Evolutionary conservation across 1,140 invertebrate genomes (phyloP), one percentile per base, ranked within the genome.

Genomic region (Venustaconcha ellipsiformis): DNA sequence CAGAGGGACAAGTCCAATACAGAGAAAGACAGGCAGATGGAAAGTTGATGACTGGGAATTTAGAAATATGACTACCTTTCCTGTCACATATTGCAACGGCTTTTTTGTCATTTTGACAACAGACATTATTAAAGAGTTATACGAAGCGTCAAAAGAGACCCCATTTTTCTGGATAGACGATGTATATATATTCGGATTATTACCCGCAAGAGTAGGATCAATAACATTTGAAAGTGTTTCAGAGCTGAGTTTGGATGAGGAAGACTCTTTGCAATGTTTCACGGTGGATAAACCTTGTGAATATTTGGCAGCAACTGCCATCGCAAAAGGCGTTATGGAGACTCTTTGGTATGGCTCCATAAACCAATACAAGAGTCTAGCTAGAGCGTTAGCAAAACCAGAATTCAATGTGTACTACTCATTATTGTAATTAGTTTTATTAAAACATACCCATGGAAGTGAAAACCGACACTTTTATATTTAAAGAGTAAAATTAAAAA

Each of bases 171-270:
- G 26, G 26, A 30, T 30, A 30, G 26, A 30, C 26, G 26, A 30
- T 30, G 26, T 88, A 90, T 76, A 90, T 88, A 87, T 81, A 90
- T 58, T 89, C 90, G 67, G 89, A 90, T 76, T 87, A 89, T 4
- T 90, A 89, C 74, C 77, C 89, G 23, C 89, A 14, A 81, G 78
- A 57, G 78, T 84, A 14, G 80, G 78, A 1, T 57, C 64, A 17
- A 78, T 82, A 8, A 80, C 17, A 5, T 70, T 76, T 64, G n/a
- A 14, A 55, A 57, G 55, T 14, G 57, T 76, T 17, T 20, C 62
- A 64, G 66, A 71, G 67, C 63, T 76, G 18, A 76, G 72, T 66
- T 66, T 76, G n/a, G 66, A 76, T 23, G 74, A 76, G 56, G 67
- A 67, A 15, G 23, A 69, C 2, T 68, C 74, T 3, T 59, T 60